These are phyloP conservation scores for Drosophila multiciliata DNA, from an alignment of 2,888 invertebrate species.

Conservation along the genomic window DNA sequence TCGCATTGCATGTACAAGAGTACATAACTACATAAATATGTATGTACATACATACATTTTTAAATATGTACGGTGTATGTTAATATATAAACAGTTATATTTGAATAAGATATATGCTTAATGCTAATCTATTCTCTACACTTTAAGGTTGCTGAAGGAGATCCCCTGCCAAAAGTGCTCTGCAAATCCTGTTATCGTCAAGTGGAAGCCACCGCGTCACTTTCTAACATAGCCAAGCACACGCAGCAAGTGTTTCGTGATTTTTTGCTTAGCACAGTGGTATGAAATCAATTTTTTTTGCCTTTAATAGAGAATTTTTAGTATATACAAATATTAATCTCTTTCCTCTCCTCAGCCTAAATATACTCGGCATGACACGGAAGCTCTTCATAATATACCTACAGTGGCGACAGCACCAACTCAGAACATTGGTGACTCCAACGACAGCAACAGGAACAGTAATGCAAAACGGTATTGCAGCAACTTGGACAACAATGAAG, in stretches of 20 bases:
- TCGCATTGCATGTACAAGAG: not conserved
- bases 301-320: not conserved
- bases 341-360: conserved; percentile 56
- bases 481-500: conserved; percentile 30
- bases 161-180: conserved; percentile 81
- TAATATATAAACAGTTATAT: not conserved
- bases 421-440: conserved; percentile 9
- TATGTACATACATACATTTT: not conserved
- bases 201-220: conserved; percentile 83
- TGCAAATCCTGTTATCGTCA: conserved; percentile 83
- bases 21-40: conserved; percentile 4
- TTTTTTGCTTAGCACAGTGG: conserved; percentile 77
- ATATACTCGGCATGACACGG: conserved; percentile 42
- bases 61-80: conserved; percentile 4
- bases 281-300: conserved; percentile 37
- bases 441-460: conserved; percentile 1
- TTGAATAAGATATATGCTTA: not conserved
- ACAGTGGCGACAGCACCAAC: not conserved
- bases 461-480: conserved; percentile 6
- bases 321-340: not conserved
- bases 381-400: conserved; percentile 21
- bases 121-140: conserved; percentile 1
- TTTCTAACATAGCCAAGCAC: conserved; percentile 83
- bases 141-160: conserved; percentile 79
- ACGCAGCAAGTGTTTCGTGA: conserved; percentile 82